Evolutionary conservation across 2,888 invertebrate genomes (phyloP).

Genomic region (Orthosia gothica): DNA sequence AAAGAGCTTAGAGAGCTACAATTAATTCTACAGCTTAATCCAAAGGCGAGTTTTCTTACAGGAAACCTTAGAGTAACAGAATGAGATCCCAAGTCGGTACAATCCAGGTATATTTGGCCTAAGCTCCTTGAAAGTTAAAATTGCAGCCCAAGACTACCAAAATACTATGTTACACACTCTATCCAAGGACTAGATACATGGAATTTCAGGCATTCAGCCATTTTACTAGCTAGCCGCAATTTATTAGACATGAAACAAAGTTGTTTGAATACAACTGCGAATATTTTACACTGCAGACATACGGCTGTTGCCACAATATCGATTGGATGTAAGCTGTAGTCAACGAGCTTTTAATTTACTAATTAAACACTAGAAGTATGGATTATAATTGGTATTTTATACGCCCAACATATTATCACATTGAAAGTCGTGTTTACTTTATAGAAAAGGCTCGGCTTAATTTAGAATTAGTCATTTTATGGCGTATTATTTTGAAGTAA

Average conservation of each 20-base stretch:
- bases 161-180: neutral
- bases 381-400: neutral
- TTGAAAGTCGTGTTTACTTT: neutral
- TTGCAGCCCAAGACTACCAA: no score
- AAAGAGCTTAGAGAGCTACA: no score
- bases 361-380: neutral
- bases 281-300: neutral
- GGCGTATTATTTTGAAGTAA: neutral
- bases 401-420: neutral
- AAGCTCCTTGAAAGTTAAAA: neutral
- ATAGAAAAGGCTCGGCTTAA: neutral
- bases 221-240: neutral
- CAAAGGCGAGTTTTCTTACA: no score
- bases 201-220: conserved; percentile 8
- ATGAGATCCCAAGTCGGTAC: no score
- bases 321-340: neutral
- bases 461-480: neutral
- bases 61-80: no score
- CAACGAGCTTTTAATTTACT: neutral
- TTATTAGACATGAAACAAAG: conserved; percentile 7
- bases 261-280: conserved; percentile 1
- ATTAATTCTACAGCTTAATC: no score
- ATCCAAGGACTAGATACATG: no score
- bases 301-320: conserved; percentile 6
- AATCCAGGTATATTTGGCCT: no score